Evolutionary conservation across 30 jellyfish, hydroid and myxozoan genomes (phyloP).

Genomic region (Aurelia sp.): DNA sequence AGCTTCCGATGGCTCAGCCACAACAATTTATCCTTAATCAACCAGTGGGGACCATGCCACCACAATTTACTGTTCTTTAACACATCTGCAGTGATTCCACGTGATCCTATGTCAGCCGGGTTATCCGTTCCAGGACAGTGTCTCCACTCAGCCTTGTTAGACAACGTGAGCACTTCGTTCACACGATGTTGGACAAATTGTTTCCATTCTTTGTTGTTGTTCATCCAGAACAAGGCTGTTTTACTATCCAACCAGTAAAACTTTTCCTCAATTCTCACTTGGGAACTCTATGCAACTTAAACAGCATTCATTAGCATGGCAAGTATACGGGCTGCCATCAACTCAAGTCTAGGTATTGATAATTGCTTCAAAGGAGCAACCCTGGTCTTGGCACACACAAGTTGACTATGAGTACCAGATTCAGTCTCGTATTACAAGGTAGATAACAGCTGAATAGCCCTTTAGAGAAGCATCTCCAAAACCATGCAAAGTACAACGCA

Average conservation of each 20-base stretch:
- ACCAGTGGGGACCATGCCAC: constrained; percentile 57
- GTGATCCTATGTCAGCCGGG: constrained; percentile 27
- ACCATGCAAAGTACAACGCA: constrained; percentile 25
- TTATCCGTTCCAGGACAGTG: no score
- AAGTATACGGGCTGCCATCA: no score
- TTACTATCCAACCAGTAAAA: no score
- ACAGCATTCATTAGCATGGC: no score
- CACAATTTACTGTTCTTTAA: constrained; percentile 1
- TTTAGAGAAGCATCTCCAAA: constrained; percentile 32
- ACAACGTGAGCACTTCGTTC: no score
- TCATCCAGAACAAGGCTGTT: no score
- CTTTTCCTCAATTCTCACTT: no score
- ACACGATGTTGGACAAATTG: no score
- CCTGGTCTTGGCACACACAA: constrained; percentile 3
- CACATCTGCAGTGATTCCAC: constrained; percentile 9
- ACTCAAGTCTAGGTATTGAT: constrained; percentile 52
- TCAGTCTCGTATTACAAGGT: constrained; percentile 11
- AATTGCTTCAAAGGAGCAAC: background rate
- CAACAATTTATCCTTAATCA: background rate
- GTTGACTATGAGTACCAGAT: background rate
- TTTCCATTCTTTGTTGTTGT: no score
- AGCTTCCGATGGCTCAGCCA: constrained; percentile 34
- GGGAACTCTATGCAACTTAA: no score
- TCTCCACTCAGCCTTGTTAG: no score
- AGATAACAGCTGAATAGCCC: constrained; percentile 23